phyloP scores from a whole-genome alignment of 2,888 invertebrate species.

The Brachypterus glaber region DNA sequence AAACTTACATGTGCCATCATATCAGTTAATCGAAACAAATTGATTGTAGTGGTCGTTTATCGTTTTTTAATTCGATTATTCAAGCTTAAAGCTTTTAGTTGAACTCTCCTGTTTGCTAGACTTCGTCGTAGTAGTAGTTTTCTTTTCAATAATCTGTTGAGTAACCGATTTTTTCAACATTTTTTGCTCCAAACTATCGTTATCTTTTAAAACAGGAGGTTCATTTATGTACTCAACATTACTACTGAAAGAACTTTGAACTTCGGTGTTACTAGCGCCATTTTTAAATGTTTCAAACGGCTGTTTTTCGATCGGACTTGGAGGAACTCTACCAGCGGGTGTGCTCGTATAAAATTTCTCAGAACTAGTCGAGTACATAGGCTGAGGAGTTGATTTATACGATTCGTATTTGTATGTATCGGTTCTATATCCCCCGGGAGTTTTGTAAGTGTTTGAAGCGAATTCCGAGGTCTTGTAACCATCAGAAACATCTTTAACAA shows the following conservation, averaged over 20 bases:
- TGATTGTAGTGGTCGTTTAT: no score
- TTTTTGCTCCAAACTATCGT: constrained; percentile 54
- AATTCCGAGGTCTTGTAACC: constrained; percentile 36
- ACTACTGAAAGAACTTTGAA: constrained; percentile 29
- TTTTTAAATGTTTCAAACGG: constrained; percentile 30
- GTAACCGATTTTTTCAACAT: constrained; percentile 59
- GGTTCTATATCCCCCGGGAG: constrained; percentile 37
- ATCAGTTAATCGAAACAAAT: no score
- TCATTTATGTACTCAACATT: constrained; percentile 35
- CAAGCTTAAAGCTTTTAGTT: constrained; percentile 38
- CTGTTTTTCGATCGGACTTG: constrained; percentile 25
- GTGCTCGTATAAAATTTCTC: constrained; percentile 36
- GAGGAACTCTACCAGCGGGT: constrained; percentile 20
- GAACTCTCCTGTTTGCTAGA: constrained; percentile 38
- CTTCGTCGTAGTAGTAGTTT: constrained; percentile 55
- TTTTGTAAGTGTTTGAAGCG: constrained; percentile 35
- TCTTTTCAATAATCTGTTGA: constrained; percentile 58
- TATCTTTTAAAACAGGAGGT: constrained; percentile 38
- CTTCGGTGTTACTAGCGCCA: constrained; percentile 28
- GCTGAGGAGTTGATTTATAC: constrained; percentile 33
- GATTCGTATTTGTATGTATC: constrained; percentile 37
- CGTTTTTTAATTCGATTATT: constrained; percentile 26
- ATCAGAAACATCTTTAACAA: constrained; percentile 21
- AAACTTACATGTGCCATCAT: no score
- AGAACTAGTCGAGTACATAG: constrained; percentile 30